Evolutionary conservation across 2,113 vertebrate genomes (phyloP).

Genomic region (Ammospiza nelsoni): DNA sequence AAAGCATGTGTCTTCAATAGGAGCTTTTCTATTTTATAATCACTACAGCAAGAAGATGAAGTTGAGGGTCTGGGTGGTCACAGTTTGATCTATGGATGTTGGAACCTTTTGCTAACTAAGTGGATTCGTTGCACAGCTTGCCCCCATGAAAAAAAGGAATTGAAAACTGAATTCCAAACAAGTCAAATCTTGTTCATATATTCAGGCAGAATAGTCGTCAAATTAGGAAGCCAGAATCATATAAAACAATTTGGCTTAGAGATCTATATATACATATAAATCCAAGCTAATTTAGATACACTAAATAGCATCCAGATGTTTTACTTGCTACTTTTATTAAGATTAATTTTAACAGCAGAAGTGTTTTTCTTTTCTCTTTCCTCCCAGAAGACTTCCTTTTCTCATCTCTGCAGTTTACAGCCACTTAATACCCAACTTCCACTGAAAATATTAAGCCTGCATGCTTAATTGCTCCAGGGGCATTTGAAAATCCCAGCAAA

Average conservation of each 20-base stretch:
- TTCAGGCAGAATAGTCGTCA: slow-evolving; percentile 24
- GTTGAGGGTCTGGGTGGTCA: slow-evolving; percentile 22
- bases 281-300: not conserved
- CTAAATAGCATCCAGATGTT: not conserved
- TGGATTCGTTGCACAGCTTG: not conserved
- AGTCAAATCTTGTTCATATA: slow-evolving; percentile 60
- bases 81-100: slow-evolving; percentile 49
- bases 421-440: not conserved
- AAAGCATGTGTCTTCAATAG: not conserved
- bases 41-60: slow-evolving; percentile 25
- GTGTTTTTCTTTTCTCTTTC: not conserved
- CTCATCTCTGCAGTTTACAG: not conserved
- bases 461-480: slow-evolving; percentile 11
- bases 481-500: not conserved
- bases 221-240: slow-evolving; percentile 16
- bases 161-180: slow-evolving; percentile 59
- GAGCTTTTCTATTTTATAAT: slow-evolving; percentile 33
- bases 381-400: not conserved
- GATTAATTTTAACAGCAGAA: not conserved
- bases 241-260: not conserved
- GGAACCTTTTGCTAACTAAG: slow-evolving; percentile 40
- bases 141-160: not conserved
- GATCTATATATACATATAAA: not conserved
- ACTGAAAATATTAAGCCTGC: not conserved
- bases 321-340: not conserved